Evolutionary conservation across 2,113 vertebrate species (phyloP), one percentile per base, ranked within the genome.

Genomic region (Pipa parva): DNA sequence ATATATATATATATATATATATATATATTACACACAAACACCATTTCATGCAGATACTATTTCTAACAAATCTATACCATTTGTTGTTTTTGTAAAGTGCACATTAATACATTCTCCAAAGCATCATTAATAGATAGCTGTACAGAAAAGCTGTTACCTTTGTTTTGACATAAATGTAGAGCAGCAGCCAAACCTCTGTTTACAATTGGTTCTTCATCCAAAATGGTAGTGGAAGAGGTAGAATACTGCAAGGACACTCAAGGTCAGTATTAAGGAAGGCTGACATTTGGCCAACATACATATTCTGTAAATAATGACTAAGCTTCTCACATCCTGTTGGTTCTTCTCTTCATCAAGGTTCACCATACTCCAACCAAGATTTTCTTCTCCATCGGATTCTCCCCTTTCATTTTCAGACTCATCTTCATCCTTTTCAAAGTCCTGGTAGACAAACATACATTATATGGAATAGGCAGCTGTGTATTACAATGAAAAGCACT

Each of bases 141-240:
- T 7, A 20, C 11, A 20, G 18, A 4, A 20, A 17, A 17, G 45
- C 1, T 5, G 73, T 74, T 7, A 85, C 90, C 90, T 88, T 95
- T 96, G 76, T 94, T 96, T 79, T 92, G 94, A 75, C 94, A 96
- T 49, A 96, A 58, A 25, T 86, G 78, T 62, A 96, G 73, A 0
- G 92, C 93, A 0, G 91, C 91, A 0, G 77, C 89, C 4, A 88
- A 84, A n/a, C 94, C 94, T 0, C 92, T 87, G 62, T 90, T 95
- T 66, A 96, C 92, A 0, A 95, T 95, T 22, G 94, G 94, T 76
- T 96, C 94, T 75, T 96, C 93, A 0, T 96, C 94, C 76, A 95
- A 77, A 77, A 96, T 95, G 72, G 94, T 95, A 60, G 92, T 93
- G 33, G 87, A 94, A 7, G 91, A 86, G 3, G 92, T 88, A 2